phyloP scores from a whole-genome alignment of 2,888 invertebrate genomes.

The Myathropa florea region DNA sequence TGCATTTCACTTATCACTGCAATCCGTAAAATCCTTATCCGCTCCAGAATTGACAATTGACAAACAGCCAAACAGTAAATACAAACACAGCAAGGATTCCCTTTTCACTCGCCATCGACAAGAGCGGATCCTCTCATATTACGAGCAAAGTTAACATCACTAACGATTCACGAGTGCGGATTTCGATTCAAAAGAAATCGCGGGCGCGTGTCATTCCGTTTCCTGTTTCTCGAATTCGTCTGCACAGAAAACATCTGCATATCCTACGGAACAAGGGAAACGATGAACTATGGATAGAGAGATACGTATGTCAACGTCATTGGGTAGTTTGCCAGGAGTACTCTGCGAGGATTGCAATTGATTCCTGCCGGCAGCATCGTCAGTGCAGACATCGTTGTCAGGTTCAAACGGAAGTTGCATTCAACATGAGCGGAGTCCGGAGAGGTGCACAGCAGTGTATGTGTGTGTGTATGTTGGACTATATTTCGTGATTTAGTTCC shows the following conservation, averaged over 20 bases:
- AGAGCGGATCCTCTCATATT: constrained; percentile 53
- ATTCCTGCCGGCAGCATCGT: constrained; percentile 52
- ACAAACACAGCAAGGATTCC: constrained; percentile 19
- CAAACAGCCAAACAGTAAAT: constrained; percentile 46
- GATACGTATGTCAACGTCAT: neutral
- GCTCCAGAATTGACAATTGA: constrained; percentile 33
- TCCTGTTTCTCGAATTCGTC: constrained; percentile 53
- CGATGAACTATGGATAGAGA: neutral
- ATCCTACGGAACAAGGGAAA: constrained; percentile 41
- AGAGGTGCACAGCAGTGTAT: constrained; percentile 7
- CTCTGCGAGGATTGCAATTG: constrained; percentile 52
- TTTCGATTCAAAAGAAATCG: constrained; percentile 66
- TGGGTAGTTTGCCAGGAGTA: neutral
- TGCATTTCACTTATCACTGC: constrained; percentile 9
- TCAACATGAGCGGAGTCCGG: neutral
- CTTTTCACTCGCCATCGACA: constrained; percentile 22
- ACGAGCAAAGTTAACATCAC: constrained; percentile 65
- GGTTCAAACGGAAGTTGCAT: constrained; percentile 62
- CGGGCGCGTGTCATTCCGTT: constrained; percentile 67
- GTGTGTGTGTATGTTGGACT: constrained; percentile 23
- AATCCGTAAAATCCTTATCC: constrained; percentile 17
- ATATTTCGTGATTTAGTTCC: constrained; percentile 57
- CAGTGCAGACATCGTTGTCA: constrained; percentile 28
- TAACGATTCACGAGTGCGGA: constrained; percentile 61
- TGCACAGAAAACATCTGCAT: constrained; percentile 63